These are phyloP conservation scores for Paguma larvata DNA, from an alignment of 2,797 vertebrate species.

Conservation along the genomic window DNA sequence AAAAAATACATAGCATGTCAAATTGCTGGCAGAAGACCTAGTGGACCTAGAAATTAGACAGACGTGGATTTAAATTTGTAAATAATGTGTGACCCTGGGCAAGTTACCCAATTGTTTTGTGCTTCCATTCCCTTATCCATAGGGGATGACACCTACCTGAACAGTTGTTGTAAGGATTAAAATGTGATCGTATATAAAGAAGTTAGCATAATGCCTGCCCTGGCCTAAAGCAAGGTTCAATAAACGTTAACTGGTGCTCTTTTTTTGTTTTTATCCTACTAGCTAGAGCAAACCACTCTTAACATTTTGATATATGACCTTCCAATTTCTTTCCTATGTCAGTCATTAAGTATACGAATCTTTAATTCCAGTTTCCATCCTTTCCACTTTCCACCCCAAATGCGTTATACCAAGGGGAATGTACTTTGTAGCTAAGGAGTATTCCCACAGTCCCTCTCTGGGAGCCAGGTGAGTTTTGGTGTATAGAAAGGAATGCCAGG, in stretches of 20 bases:
- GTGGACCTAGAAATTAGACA: not conserved
- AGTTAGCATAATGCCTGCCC: not conserved
- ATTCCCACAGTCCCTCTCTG: not conserved
- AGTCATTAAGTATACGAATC: not conserved
- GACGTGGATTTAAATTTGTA: constrained; percentile 40
- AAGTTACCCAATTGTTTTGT: constrained; percentile 11
- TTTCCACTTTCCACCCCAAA: not conserved
- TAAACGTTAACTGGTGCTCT: not conserved
- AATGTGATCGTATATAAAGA: constrained; percentile 16
- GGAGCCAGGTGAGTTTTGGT: not conserved
- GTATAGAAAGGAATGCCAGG: not conserved
- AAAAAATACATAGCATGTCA: not conserved
- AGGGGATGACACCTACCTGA: not conserved
- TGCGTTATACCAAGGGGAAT: not conserved
- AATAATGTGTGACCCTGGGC: not conserved
- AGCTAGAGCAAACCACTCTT: not conserved
- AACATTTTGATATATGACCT: constrained; percentile 11
- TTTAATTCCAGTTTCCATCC: constrained; percentile 15
- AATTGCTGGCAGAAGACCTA: not conserved
- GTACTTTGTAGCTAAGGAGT: not conserved
- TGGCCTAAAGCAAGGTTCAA: not conserved
- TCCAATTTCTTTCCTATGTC: not conserved
- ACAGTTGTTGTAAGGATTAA: constrained; percentile 30
- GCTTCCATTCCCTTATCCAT: not conserved
- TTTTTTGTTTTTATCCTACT: constrained; percentile 46